Conservation (phyloP, 2,888 invertebrate species). For the Digitonthophagus gazella region DNA sequence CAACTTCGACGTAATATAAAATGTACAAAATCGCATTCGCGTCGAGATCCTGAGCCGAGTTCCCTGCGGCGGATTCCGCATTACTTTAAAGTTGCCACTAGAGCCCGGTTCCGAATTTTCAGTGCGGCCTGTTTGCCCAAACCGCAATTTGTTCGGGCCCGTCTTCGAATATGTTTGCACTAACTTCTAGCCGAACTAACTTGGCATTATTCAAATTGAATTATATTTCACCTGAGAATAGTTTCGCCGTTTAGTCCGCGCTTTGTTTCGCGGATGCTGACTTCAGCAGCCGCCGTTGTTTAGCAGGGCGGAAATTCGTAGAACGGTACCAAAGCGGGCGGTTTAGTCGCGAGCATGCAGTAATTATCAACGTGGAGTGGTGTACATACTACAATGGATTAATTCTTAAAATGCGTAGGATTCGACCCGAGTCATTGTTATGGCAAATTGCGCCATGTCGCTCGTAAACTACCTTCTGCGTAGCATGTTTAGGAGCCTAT, state of each 20-base stretch:
- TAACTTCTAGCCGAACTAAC: not conserved
- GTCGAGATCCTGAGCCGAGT: not conserved
- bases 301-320: not conserved
- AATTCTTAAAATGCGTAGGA: slow-evolving; percentile 14
- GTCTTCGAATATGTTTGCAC: not conserved
- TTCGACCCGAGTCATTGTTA: slow-evolving; percentile 11
- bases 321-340: not conserved
- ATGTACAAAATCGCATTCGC: not conserved
- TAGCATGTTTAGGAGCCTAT: not conserved
- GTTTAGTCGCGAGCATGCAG: not conserved
- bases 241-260: slow-evolving; percentile 5
- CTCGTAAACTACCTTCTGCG: not conserved
- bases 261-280: slow-evolving; percentile 1
- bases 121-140: not conserved
- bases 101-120: not conserved
- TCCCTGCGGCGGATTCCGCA: not conserved
- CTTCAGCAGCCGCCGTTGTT: not conserved
- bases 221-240: slow-evolving; percentile 13
- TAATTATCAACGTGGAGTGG: not conserved
- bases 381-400: slow-evolving; percentile 3
- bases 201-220: slow-evolving; percentile 13
- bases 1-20: not conserved
- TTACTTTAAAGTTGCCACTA: not conserved
- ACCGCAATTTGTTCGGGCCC: not conserved
- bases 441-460: slow-evolving; percentile 2